Conservation (phyloP, 2,797 vertebrate species). For the Poecilia gillii region DNA sequence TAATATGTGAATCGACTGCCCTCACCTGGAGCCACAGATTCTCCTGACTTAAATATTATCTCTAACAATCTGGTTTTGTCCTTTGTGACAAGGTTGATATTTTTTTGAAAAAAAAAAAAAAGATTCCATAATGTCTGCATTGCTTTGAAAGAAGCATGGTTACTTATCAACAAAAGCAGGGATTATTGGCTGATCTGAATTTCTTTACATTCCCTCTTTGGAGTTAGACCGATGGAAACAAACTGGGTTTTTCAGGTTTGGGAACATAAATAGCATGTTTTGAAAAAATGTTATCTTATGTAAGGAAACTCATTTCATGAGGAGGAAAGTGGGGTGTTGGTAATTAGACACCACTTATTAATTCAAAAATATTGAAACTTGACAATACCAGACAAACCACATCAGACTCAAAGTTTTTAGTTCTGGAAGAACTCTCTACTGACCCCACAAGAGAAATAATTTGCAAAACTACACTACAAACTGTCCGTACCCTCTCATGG, state of each 20-base stretch:
- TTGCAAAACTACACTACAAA: background rate
- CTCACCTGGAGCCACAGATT: background rate
- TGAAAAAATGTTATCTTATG: background rate
- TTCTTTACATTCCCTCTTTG: background rate
- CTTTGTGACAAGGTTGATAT: background rate
- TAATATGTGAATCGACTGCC: background rate
- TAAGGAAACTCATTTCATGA: background rate
- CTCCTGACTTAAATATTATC: background rate
- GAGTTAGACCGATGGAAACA: background rate
- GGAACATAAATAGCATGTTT: background rate
- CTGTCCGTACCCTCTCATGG: background rate
- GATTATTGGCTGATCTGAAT: conserved; percentile 6
- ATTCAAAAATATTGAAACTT: background rate
- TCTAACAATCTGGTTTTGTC: background rate
- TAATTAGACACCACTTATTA: background rate
- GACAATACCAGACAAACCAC: background rate
- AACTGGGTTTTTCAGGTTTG: background rate
- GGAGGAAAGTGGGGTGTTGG: background rate
- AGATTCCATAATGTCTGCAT: conserved; percentile 68
- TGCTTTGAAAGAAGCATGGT: conserved; percentile 78
- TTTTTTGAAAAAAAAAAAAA: background rate
- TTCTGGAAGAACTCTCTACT: background rate
- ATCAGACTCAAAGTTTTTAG: background rate
- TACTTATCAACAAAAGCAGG: conserved; percentile 42
- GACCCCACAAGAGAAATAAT: background rate